phyloP scores from a whole-genome alignment of 2,888 invertebrate species.

The Trypoxylon attenuatum region DNA sequence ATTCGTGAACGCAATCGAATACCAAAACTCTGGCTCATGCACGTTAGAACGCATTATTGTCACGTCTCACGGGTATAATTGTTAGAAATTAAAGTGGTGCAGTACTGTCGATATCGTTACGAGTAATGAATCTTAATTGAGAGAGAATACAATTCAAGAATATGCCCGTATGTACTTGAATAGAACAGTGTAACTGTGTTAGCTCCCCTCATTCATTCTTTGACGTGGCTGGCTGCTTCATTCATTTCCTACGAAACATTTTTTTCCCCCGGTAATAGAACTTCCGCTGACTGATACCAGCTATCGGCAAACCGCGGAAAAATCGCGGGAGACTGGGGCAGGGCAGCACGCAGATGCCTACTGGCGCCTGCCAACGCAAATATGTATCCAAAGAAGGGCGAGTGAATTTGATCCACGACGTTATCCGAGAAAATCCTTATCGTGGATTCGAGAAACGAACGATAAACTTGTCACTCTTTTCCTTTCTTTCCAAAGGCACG shows the following conservation, averaged over 20 bases:
- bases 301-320: neutral
- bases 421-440: too few relatives aligned
- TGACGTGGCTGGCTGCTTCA: neutral
- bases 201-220: neutral
- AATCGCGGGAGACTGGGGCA: neutral
- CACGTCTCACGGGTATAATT: too few relatives aligned
- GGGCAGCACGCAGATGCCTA: neutral
- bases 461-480: too few relatives aligned
- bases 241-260: neutral
- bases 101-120: neutral
- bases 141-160: neutral
- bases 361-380: neutral
- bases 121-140: neutral
- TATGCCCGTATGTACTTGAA: neutral
- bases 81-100: neutral
- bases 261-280: neutral
- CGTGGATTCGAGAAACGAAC: slow-evolving; percentile 1
- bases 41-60: too few relatives aligned
- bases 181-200: neutral
- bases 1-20: too few relatives aligned
- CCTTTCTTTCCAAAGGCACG: too few relatives aligned
- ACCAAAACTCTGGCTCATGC: too few relatives aligned
- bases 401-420: too few relatives aligned
- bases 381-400: neutral
- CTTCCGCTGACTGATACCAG: neutral